A percentile compares a stretch with the other conserved stretches of the same genome.
These are phyloP conservation scores for Metellina segmentata DNA, from an alignment of 2,888 invertebrate genomes.

Conservation along the genomic window DNA sequence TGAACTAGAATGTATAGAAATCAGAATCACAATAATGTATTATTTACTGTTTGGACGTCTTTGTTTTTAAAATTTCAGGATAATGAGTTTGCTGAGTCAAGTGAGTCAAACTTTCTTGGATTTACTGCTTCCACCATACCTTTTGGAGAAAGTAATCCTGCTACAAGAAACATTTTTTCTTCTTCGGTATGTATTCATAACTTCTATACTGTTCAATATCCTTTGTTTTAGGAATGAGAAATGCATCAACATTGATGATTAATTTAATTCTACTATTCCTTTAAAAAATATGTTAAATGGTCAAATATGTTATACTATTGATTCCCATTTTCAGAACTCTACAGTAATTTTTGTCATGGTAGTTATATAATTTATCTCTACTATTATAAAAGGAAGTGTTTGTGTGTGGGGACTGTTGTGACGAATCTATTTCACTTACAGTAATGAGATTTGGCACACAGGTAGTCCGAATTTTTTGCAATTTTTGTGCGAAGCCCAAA, in stretches of 20 bases:
- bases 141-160: constrained; percentile 58
- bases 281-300: not conserved
- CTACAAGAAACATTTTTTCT: constrained; percentile 53
- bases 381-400: no score
- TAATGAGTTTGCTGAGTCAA: constrained; percentile 16
- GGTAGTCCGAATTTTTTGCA: no score
- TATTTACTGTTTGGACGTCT: no score
- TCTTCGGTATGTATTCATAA: constrained; percentile 44
- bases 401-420: no score
- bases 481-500: no score
- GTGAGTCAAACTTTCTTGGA: constrained; percentile 36
- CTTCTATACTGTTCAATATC: not conserved
- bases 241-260: not conserved
- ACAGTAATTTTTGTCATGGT: not conserved
- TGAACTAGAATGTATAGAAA: no score
- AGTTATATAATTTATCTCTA: no score
- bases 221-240: not conserved
- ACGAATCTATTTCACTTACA: no score
- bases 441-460: no score
- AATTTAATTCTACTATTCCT: not conserved
- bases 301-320: not conserved
- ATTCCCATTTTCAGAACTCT: not conserved
- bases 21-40: no score
- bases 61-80: not conserved
- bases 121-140: constrained; percentile 53